These are phyloP conservation scores for Drosophila imparisetae DNA, from an alignment of 2,888 invertebrate genomes.

Conservation along the genomic window DNA sequence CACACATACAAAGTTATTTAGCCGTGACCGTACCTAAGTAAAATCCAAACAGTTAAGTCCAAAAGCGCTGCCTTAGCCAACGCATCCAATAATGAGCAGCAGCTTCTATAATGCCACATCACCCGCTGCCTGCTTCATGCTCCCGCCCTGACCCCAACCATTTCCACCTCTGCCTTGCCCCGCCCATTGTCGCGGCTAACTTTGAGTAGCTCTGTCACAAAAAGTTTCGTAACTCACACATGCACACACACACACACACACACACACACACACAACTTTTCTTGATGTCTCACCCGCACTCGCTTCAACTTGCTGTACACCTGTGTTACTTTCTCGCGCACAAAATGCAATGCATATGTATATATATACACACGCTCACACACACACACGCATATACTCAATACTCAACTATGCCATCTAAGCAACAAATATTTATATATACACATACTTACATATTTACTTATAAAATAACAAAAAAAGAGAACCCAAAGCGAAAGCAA, in stretches of 20 bases:
- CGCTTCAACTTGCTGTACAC: slow-evolving; percentile 28
- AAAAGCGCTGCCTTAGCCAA: slow-evolving; percentile 30
- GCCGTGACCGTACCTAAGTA: slow-evolving; percentile 32
- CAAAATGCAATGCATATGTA: slow-evolving; percentile 42
- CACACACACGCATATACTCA: slow-evolving; percentile 14
- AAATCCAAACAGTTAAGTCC: slow-evolving; percentile 21
- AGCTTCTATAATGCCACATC: neutral
- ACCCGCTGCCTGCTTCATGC: slow-evolving; percentile 10
- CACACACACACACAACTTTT: slow-evolving; percentile 30
- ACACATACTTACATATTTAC: slow-evolving; percentile 15
- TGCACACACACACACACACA: slow-evolving; percentile 6
- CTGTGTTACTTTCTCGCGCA: slow-evolving; percentile 50
- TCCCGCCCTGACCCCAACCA: neutral
- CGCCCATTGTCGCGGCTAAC: slow-evolving; percentile 24
- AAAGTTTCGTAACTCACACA: slow-evolving; percentile 17
- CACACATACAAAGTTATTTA: slow-evolving; percentile 37
- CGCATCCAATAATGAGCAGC: slow-evolving; percentile 20
- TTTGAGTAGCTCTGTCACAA: slow-evolving; percentile 51
- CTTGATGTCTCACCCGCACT: slow-evolving; percentile 16
- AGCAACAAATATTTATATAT: slow-evolving; percentile 6
- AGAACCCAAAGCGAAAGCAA: slow-evolving; percentile 27
- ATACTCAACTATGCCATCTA: slow-evolving; percentile 15
- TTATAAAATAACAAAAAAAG: slow-evolving; percentile 13
- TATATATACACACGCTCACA: slow-evolving; percentile 16
- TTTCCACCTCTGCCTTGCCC: slow-evolving; percentile 4